Evolutionary conservation across 1,140 invertebrate species (phyloP), one percentile per base, ranked within the genome.

Genomic region (Spodoptera litura): DNA sequence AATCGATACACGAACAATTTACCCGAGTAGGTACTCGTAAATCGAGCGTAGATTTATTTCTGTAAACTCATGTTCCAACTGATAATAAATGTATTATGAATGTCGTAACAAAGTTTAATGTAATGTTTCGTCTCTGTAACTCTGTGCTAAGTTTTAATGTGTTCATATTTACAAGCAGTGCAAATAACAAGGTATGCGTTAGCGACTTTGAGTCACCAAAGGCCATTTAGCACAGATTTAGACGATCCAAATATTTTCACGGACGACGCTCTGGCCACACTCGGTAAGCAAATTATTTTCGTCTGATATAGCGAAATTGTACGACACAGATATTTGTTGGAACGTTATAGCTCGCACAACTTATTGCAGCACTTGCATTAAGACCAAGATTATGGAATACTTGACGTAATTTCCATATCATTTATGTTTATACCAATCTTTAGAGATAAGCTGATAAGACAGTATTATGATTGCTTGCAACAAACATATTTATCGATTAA

Each of bases 231-330:
- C 83, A 90, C 91, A 64, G 88, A 94, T 90, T 91, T 94, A 93
- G 89, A 91, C 88, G 89, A 76, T 84, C 88, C 85, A 89, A 91
- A 92, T 92, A 92, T 88, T 93, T 92, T 89, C 88, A 88, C 87
- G 89, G 88, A 79, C 90, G 86, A 78, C 89, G 90, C 88, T 87
- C 88, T 91, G 86, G 78, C 81, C 71, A 83, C 81, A 62, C 78
- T 83, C 75, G 75, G 74, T 53, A 79, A 38, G 78, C 79, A 70
- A 82, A 83, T 77, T 81, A 80, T 78, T 79, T 53, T 35, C 64
- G 66, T 58, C 35, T 52, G 70, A 44, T 59, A 80, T 70, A 27
- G 38, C n/a, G 27, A 72, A 73, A 78, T 20, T 62, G 62, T 44
- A 31, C 44, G 20, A 59, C 55, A 73, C 53, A 59, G 4, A 44